phyloP scores from a whole-genome alignment of 2,797 vertebrate species.

The Sebastes melanostomus region DNA sequence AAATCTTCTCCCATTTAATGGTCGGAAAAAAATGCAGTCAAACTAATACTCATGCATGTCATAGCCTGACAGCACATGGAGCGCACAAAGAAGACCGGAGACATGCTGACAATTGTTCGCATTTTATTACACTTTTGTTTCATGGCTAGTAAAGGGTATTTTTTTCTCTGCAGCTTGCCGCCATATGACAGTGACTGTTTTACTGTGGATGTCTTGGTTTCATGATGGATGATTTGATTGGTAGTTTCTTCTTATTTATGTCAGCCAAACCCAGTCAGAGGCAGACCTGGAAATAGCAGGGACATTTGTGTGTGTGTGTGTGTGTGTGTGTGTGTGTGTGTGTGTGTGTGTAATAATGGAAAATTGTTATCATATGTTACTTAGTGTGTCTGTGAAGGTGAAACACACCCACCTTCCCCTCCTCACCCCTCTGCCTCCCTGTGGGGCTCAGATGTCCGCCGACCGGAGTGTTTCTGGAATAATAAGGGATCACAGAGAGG shows the following conservation, averaged over 20 bases:
- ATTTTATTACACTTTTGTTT: constrained; percentile 23
- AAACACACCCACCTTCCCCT: constrained; percentile 16
- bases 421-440: background rate
- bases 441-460: constrained; percentile 37
- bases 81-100: background rate
- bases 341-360: constrained; percentile 40
- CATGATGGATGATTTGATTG: constrained; percentile 29
- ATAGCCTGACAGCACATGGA: background rate
- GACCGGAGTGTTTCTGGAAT: constrained; percentile 14
- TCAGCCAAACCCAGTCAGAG: constrained; percentile 5
- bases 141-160: constrained; percentile 1
- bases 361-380: constrained; percentile 72
- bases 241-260: constrained; percentile 27
- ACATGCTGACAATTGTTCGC: constrained; percentile 39
- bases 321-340: background rate
- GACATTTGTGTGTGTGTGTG: background rate
- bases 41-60: constrained; percentile 31
- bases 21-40: constrained; percentile 43
- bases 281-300: constrained; percentile 20
- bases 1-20: constrained; percentile 12
- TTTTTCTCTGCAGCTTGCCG: constrained; percentile 38
- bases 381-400: constrained; percentile 55
- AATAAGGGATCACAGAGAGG: constrained; percentile 34
- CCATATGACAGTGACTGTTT: constrained; percentile 35
- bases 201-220: constrained; percentile 16